Evolutionary conservation across 2,113 vertebrate genomes (phyloP), one percentile per base, ranked within the genome.

Genomic region (Axis porcinus): DNA sequence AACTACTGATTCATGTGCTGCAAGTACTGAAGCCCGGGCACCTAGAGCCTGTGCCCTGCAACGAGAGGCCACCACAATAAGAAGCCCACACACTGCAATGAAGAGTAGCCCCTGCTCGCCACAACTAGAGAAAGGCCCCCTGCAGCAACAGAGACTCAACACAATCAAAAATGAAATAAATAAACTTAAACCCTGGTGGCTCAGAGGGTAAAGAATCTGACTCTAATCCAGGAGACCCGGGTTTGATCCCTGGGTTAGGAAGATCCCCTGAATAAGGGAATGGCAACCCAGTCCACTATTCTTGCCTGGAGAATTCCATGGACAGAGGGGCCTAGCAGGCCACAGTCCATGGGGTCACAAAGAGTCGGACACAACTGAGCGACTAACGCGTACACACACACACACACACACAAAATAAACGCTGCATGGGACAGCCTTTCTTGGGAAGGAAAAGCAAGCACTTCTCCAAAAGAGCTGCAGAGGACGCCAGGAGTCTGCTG

Each of bases 361-460:
- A 70, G 17, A 70, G 64, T 21, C 2, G 19, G n/a, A 70, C 17
- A 70, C 2, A 19, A 36, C n/a, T 70, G 64, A 36, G 64, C 1
- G 1, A 70, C 64, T 21, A 21, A 67, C 64, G 6, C 64, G 21
- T 19, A 27, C 23, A 57, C 7, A 57, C 23, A 58, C 23, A 58
- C 23, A 58, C 33, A 64, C 58, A 30, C 7, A 67, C n/a, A 40
- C n/a, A 43, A 0, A 30, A 79, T 47, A 79, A 79, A 52, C 14
- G 28, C 33, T 54, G 50, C 50, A 82, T 23, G 54, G 93, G 67
- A 96, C 96, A 97, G 78, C 78, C 91, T 88, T 87, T 86, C 78
- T 2, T 0, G 94, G 54, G 36, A 62, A 95, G 36, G 52, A 54
- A 52, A 50, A 86, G 85, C 78, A 23, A 54, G 86, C 58, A 14